Conservation (phyloP, 2,888 invertebrate species). For the Nudaria mundana region DNA sequence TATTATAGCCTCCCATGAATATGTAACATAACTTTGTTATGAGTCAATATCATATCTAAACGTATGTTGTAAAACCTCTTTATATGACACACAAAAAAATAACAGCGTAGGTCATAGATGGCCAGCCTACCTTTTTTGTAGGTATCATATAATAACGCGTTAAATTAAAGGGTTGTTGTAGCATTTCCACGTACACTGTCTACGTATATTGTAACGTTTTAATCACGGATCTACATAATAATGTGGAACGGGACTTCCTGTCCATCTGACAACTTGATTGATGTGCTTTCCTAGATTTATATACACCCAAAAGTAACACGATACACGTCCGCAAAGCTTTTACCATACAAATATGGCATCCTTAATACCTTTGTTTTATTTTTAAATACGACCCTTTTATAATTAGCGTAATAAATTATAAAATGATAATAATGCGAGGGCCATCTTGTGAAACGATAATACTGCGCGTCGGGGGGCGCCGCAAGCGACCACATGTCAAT, state of each 20-base stretch:
- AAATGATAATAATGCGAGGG: conserved; percentile 78
- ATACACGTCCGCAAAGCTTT: conserved; percentile 70
- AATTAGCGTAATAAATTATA: conserved; percentile 81
- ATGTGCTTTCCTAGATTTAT: conserved; percentile 77
- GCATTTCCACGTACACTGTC: conserved; percentile 61
- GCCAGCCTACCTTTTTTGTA: conserved; percentile 29
- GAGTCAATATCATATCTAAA: conserved; percentile 32
- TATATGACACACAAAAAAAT: conserved; percentile 21
- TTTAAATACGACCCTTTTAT: conserved; percentile 75
- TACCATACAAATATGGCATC: conserved; percentile 63
- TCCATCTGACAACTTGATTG: conserved; percentile 78
- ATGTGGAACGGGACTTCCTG: conserved; percentile 71
- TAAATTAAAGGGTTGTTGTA: conserved; percentile 58
- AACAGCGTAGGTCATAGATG: conserved; percentile 23
- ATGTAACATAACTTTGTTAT: conserved; percentile 42
- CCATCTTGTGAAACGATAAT: conserved; percentile 75
- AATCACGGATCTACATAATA: conserved; percentile 78
- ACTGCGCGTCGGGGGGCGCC: conserved; percentile 70
- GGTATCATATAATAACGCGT: conserved; percentile 36
- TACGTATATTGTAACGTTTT: conserved; percentile 70
- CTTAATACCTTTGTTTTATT: conserved; percentile 76
- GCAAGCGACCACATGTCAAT: conserved; percentile 79
- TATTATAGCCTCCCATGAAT: conserved; percentile 58
- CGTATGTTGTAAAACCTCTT: conserved; percentile 18
- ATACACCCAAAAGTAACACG: conserved; percentile 70